These are phyloP conservation scores for Poecilia velifera DNA, from an alignment of 2,797 vertebrate genomes.

Conservation along the genomic window DNA sequence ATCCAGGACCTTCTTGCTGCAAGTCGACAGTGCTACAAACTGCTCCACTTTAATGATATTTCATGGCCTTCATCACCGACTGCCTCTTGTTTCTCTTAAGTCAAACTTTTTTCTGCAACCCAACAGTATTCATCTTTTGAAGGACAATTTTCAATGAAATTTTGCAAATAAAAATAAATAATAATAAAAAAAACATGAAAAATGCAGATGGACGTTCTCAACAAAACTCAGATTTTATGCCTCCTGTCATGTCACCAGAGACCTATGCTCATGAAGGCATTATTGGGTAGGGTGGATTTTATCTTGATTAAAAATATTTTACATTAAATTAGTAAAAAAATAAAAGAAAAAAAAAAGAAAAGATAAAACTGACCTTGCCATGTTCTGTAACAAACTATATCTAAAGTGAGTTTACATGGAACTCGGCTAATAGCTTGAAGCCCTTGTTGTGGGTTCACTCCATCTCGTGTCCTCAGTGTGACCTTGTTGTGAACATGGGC, in stretches of 20 bases:
- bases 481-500: conserved; percentile 39
- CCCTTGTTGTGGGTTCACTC: conserved; percentile 3
- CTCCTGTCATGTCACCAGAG: neutral
- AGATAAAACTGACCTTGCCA: neutral
- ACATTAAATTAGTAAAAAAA: neutral
- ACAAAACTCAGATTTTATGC: neutral
- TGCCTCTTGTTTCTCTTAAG: neutral
- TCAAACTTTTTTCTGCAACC: neutral
- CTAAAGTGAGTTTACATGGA: neutral
- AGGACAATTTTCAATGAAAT: neutral
- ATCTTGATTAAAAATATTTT: neutral
- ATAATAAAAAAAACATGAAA: neutral
- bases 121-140: neutral
- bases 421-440: neutral
- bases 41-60: neutral
- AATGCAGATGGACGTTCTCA: neutral
- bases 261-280: neutral
- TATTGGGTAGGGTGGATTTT: neutral
- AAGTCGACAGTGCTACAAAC: neutral
- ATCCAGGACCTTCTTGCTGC: neutral
- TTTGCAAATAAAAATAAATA: neutral
- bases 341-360: too few relatives aligned
- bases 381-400: neutral
- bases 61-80: neutral
- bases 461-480: conserved; percentile 31